phyloP scores from a whole-genome alignment of 92 coral and sea anemone genomes.

The Bergia puertoricense region DNA sequence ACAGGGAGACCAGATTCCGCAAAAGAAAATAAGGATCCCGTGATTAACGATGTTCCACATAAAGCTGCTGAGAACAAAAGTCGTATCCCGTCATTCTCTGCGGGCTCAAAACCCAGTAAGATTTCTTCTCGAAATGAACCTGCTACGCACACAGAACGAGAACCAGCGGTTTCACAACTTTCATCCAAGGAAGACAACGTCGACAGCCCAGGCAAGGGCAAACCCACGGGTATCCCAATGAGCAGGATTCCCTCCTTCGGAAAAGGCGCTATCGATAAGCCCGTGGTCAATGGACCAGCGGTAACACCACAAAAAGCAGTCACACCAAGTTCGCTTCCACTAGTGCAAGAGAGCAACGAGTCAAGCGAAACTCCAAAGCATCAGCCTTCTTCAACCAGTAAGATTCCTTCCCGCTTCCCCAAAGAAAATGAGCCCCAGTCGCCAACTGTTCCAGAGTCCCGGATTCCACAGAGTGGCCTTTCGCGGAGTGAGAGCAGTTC shows the following conservation, averaged over 20 bases:
- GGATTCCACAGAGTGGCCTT: conserved; percentile 35
- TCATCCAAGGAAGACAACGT: conserved; percentile 29
- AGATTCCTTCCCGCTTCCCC: conserved; percentile 49
- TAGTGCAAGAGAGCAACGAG: conserved; percentile 40
- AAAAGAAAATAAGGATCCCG: conserved; percentile 86
- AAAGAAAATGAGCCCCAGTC: conserved; percentile 46
- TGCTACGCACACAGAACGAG: neutral
- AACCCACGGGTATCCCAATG: conserved; percentile 36
- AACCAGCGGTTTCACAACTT: conserved; percentile 10
- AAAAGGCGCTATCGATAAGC: conserved; percentile 53
- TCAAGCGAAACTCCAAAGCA: conserved; percentile 62
- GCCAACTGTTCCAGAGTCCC: conserved; percentile 26
- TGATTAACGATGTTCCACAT: conserved; percentile 12
- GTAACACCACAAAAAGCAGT: conserved; percentile 2
- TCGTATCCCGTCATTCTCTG: conserved; percentile 43
- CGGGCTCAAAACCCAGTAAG: conserved; percentile 41
- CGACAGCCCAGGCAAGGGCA: conserved; percentile 17
- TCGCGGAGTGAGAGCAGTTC: conserved; percentile 25
- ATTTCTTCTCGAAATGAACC: conserved; percentile 26
- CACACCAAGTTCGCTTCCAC: conserved; percentile 32
- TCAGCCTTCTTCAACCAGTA: conserved; percentile 14
- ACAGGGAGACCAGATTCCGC: conserved; percentile 72
- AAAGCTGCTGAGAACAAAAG: conserved; percentile 36
- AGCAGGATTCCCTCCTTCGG: conserved; percentile 83
- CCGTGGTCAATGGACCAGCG: conserved; percentile 35